A percentile compares a stretch with the other conserved stretches of the same genome.
Conservation (phyloP, 2,113 vertebrate species). For the Procavia capensis region DNA sequence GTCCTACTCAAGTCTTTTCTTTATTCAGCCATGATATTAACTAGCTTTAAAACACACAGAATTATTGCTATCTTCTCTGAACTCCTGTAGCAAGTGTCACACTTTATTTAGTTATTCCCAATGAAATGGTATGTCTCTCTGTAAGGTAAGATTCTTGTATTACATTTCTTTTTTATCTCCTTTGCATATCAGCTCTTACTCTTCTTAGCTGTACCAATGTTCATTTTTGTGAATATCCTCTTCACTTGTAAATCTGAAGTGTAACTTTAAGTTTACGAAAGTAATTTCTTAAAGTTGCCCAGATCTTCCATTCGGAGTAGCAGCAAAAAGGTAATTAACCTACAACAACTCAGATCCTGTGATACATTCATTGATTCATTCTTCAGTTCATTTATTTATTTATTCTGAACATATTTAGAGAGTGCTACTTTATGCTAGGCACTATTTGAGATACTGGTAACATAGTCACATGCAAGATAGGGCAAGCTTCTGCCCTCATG, state of each 20-base stretch:
- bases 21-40: not conserved
- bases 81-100: not conserved
- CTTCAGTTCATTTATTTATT: not conserved
- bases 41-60: not conserved
- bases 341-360: not conserved
- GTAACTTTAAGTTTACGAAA: not conserved
- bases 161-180: not conserved
- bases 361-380: not conserved
- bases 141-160: not conserved
- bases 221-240: not conserved
- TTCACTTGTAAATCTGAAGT: not conserved
- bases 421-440: not conserved
- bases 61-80: not conserved
- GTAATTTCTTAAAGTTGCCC: not conserved
- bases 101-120: not conserved
- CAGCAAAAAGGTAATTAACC: not conserved
- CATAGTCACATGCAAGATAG: not conserved
- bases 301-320: not conserved
- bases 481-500: too few species aligned
- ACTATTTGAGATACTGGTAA: not conserved
- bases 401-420: not conserved
- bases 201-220: not conserved
- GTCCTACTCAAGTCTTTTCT: not conserved
- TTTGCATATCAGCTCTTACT: not conserved
- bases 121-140: not conserved